These are phyloP conservation scores for Lindbergichthys nudifrons DNA, from an alignment of 2,797 vertebrate genomes.

Conservation along the genomic window DNA sequence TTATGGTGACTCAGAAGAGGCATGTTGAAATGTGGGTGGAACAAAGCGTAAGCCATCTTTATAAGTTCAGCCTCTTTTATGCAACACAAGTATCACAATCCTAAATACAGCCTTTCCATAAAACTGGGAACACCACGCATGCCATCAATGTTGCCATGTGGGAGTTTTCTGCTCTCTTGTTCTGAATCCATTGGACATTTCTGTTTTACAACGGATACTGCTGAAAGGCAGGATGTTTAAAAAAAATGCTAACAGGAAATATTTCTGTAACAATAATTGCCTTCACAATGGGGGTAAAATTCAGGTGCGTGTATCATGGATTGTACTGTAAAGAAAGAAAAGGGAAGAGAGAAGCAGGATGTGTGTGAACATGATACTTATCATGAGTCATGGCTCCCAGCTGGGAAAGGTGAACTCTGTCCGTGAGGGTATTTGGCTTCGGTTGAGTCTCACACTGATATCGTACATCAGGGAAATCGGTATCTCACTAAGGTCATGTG, in stretches of 20 bases:
- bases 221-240: conserved; percentile 40
- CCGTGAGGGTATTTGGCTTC: conserved; percentile 25
- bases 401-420: conserved; percentile 25
- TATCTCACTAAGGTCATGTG: conserved; percentile 28
- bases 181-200: conserved; percentile 19
- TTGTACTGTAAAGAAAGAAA: conserved; percentile 1
- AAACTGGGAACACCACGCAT: conserved; percentile 25
- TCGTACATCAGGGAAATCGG: conserved; percentile 29
- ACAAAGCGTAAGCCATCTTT: conserved; percentile 46
- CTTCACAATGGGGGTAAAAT: conserved; percentile 11
- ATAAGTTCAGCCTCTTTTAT: conserved; percentile 33
- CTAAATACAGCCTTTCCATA: conserved; percentile 37
- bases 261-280: conserved; percentile 17
- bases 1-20: conserved; percentile 67
- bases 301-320: conserved; percentile 18
- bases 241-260: conserved; percentile 26
- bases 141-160: conserved; percentile 32
- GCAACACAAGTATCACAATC: conserved; percentile 38
- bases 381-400: conserved; percentile 21
- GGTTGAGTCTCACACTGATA: conserved; percentile 5
- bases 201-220: conserved; percentile 15
- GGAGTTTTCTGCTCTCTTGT: conserved; percentile 56
- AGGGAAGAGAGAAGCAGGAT: conserved; percentile 17
- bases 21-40: conserved; percentile 68
- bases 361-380: conserved; percentile 38